These are phyloP conservation scores for Sinocyclocheilus anshuiensis DNA, from an alignment of 2,113 vertebrate species.

Conservation along the genomic window DNA sequence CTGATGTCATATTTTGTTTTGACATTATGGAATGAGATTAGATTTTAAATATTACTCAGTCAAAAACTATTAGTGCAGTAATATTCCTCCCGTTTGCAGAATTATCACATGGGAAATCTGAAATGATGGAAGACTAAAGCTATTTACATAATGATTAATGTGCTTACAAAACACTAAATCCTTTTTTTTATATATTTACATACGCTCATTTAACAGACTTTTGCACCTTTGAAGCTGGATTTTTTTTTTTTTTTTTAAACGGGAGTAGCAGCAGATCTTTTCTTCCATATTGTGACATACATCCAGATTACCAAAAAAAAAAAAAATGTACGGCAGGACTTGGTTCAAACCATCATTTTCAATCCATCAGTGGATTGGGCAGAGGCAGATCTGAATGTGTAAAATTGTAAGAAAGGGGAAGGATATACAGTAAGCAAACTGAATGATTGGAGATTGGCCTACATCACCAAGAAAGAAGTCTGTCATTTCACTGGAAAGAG, in stretches of 20 bases:
- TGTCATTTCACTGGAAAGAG: too few relatives aligned
- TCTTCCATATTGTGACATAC: neutral
- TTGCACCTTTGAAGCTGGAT: neutral
- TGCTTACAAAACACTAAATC: neutral
- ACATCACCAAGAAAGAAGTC: too few relatives aligned
- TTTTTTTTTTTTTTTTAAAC: neutral
- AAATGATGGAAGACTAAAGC: neutral
- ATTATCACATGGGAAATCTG: neutral
- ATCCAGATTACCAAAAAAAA: too few relatives aligned
- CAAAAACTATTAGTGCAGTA: neutral
- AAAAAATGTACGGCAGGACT: too few relatives aligned
- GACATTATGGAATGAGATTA: conserved; percentile 3
- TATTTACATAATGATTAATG: neutral
- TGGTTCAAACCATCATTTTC: neutral
- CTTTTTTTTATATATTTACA: neutral
- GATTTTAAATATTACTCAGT: neutral
- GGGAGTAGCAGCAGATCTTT: neutral
- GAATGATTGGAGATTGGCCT: neutral
- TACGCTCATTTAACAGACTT: neutral
- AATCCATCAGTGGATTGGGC: neutral
- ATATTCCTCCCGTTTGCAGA: neutral
- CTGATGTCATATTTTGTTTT: conserved; percentile 36
- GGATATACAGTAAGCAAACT: neutral
- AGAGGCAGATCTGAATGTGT: neutral
- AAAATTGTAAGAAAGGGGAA: neutral